Evolutionary conservation across 1,140 invertebrate species (phyloP), one percentile per base, ranked within the genome.

Genomic region (Hylaeus anthracinus): DNA sequence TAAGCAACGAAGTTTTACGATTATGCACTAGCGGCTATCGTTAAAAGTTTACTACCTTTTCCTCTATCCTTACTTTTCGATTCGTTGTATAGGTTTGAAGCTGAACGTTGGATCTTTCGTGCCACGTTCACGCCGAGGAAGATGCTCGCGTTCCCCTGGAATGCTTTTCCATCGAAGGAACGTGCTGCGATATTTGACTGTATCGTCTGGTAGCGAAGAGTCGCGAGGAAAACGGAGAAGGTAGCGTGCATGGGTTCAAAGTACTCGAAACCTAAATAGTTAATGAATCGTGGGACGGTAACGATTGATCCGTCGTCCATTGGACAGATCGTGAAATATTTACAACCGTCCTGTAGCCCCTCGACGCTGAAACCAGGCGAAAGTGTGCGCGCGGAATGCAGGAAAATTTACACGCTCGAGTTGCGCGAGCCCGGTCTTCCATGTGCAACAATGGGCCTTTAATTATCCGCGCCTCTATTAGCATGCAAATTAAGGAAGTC

Each of bases 401-500:
- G 69, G 39, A 74, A 69, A 86, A 86, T 85, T 75, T 82, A 66
- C 79, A 75, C 84, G 84, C 56, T 67, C 82, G 79, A 81, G 56
- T 72, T 86, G 63, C 80, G 39, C 69, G 53, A 72, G 48, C 14
- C 67, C 51, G 48, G 53, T 64, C 45, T 48, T 41, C 70, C 39
- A 55, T 48, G 69, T 45, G 75, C 55, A 86, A 85, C 85, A 82
- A 86, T 79, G 84, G 64, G 66, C 69, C 71, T 63, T 77, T 80
- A 83, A 86, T 85, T 86, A 86, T 66, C 64, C 55, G 69, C 69
- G 56, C 60, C 63, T 79, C 60, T 64, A 72, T 85, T 82, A 82
- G 70, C 80, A 86, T 86, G 84, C 63, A 80, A 86, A 83, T 76
- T 71, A 80, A 79, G 76, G 80, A 83, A 86, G 76, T 82, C 82